Conservation (phyloP, 2,888 invertebrate species). For the Steromphala cineraria region DNA sequence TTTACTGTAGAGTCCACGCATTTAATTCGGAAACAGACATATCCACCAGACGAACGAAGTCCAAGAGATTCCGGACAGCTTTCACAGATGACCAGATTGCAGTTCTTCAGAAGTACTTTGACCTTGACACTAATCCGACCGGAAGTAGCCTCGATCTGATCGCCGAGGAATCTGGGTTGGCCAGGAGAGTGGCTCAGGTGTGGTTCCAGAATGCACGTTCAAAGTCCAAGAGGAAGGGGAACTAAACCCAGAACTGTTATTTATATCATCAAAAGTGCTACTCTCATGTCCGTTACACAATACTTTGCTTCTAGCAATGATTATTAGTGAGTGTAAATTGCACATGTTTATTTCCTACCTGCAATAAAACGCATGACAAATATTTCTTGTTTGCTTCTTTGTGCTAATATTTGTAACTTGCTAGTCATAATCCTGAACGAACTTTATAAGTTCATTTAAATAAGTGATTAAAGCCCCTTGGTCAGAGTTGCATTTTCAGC, state of each 20-base stretch:
- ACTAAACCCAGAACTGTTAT: not conserved
- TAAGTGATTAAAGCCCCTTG: too few species aligned
- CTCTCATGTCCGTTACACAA: too few species aligned
- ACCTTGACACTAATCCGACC: conserved; percentile 98
- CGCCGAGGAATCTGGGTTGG: conserved; percentile 93
- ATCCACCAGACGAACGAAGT: conserved; percentile 80
- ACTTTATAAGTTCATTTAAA: too few species aligned
- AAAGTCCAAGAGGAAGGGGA: conserved; percentile 83
- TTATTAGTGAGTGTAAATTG: too few species aligned
- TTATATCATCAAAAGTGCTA: too few species aligned
- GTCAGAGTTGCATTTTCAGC: too few species aligned
- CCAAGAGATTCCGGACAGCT: conserved; percentile 97
- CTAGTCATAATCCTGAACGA: too few species aligned
- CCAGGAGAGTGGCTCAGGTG: conserved; percentile 65
- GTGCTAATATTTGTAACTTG: too few species aligned
- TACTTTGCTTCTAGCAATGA: too few species aligned
- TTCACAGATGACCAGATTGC: conserved; percentile 98
- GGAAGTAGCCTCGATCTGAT: conserved; percentile 98
- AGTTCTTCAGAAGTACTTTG: conserved; percentile 94
- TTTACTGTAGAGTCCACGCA: conserved; percentile 96
- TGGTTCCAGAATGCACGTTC: conserved; percentile 98
- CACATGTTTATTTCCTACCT: too few species aligned
- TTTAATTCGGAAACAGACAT: not conserved
- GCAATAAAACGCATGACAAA: too few species aligned
- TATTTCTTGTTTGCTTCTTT: too few species aligned